These are phyloP conservation scores for Chelidonichthys spinosus DNA, from an alignment of 2,797 vertebrate genomes.

Conservation along the genomic window DNA sequence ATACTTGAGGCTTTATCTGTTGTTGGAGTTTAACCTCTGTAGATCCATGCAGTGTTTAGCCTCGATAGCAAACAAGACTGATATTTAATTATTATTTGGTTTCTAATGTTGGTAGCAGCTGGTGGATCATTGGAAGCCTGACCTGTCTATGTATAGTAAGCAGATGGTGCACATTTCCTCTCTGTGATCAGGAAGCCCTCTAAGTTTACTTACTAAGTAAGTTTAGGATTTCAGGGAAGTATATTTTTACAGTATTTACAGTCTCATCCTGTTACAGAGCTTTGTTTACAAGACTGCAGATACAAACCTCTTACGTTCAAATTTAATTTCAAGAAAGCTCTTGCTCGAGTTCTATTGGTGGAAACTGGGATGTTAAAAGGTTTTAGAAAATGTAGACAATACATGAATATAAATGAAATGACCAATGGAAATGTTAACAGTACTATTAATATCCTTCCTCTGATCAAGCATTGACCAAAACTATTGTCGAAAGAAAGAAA, in stretches of 20 bases:
- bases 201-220: too few species aligned
- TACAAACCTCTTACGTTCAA: neutral
- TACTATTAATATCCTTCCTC: neutral
- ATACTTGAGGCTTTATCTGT: too few species aligned
- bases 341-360: neutral
- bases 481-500: too few species aligned
- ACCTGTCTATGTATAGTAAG: neutral
- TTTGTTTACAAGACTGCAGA: neutral
- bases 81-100: neutral
- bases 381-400: fast-evolving
- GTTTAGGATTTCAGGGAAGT: neutral
- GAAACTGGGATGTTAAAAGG: neutral
- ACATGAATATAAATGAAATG: neutral
- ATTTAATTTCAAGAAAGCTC: neutral
- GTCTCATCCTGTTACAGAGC: neutral
- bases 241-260: neutral
- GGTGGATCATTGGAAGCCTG: neutral
- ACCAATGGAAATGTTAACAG: neutral
- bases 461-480: neutral
- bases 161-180: neutral
- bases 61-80: too few species aligned
- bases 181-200: neutral
- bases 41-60: too few species aligned
- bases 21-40: too few species aligned
- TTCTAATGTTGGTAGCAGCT: neutral